Evolutionary conservation across 2,888 invertebrate species (phyloP).

Genomic region (Thera obeliscata): DNA sequence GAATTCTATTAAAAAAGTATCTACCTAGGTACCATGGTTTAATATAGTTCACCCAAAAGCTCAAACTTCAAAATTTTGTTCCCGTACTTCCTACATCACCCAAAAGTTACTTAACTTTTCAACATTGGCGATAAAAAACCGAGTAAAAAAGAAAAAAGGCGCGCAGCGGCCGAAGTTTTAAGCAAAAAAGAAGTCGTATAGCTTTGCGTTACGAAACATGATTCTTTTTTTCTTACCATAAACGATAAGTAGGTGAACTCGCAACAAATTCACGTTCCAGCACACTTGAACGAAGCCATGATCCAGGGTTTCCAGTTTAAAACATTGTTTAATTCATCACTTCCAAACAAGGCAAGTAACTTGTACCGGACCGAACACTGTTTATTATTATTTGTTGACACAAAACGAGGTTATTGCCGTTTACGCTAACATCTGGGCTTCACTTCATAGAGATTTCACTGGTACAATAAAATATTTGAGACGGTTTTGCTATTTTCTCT

Average conservation of each 20-base stretch:
- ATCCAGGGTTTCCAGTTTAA: conserved; percentile 72
- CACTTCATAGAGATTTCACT: conserved; percentile 72
- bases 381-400: conserved; percentile 81
- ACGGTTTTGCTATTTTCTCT: neutral
- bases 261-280: conserved; percentile 67
- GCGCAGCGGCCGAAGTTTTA: conserved; percentile 40
- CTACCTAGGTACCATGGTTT: neutral
- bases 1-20: no score
- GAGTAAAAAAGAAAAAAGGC: conserved; percentile 48
- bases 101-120: conserved; percentile 6
- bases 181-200: conserved; percentile 51
- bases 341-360: conserved; percentile 61
- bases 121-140: conserved; percentile 32
- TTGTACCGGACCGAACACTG: conserved; percentile 69
- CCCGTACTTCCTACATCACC: conserved; percentile 1
- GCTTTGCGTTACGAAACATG: conserved; percentile 72
- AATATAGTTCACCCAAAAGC: neutral
- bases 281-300: conserved; percentile 64
- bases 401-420: conserved; percentile 75
- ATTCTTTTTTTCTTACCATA: conserved; percentile 80
- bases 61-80: neutral
- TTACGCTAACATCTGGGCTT: conserved; percentile 71
- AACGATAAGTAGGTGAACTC: conserved; percentile 79
- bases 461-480: conserved; percentile 18
- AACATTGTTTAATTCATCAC: conserved; percentile 79